These are phyloP conservation scores for Piaya cayana DNA, from an alignment of 2,113 vertebrate species.

Conservation along the genomic window DNA sequence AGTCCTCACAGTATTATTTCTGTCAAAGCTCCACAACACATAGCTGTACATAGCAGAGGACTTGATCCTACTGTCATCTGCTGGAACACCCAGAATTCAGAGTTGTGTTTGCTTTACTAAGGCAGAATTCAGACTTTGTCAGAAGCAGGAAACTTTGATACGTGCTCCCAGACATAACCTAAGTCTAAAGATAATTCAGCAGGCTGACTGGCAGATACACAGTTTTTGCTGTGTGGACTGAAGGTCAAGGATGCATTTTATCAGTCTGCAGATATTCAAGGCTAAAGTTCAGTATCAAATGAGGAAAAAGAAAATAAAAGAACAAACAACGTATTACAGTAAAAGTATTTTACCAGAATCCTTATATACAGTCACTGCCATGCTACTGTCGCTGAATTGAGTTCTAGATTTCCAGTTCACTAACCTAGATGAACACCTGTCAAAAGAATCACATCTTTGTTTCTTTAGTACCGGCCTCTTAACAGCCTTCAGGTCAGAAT, in stretches of 20 bases:
- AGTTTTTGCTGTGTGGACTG: neutral
- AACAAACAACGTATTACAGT: neutral
- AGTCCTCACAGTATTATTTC: neutral
- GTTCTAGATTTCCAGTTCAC: neutral
- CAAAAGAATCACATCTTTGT: constrained; percentile 15
- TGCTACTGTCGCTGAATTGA: neutral
- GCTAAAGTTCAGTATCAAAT: neutral
- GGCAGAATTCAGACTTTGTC: neutral
- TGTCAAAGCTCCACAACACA: neutral
- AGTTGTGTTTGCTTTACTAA: neutral
- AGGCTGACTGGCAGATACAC: neutral
- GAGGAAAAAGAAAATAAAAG: neutral
- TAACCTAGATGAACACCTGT: neutral
- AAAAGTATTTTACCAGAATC: neutral
- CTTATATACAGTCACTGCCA: neutral
- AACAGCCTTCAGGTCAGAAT: neutral
- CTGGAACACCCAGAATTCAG: neutral
- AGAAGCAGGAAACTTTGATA: neutral
- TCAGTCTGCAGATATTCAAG: neutral
- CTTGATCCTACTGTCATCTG: neutral
- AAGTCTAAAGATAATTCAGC: neutral
- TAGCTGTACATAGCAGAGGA: neutral
- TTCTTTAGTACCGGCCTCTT: neutral
- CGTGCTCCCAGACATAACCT: neutral
- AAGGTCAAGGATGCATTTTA: neutral